Percentiles rank a stretch among this genome's conserved stretches.
These are phyloP conservation scores for Rhinichthys klamathensis DNA, from an alignment of 2,113 vertebrate genomes.

Conservation along the genomic window DNA sequence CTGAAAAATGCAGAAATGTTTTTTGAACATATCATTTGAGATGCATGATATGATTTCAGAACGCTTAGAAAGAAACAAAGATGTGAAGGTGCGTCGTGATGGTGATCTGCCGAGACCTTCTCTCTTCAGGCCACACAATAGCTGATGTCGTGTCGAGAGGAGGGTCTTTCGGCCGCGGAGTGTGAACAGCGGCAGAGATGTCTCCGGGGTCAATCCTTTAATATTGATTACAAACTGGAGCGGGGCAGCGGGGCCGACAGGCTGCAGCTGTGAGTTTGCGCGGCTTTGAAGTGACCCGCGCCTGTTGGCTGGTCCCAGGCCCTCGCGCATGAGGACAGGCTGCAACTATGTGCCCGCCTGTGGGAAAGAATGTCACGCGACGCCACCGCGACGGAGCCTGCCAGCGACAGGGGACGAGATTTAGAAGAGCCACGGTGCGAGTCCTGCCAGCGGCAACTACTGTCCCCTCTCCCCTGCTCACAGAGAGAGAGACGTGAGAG, in stretches of 20 bases:
- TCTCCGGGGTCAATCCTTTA: constrained; percentile 86
- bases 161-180: constrained; percentile 70
- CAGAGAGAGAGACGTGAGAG: constrained; percentile 8
- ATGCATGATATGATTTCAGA: neutral
- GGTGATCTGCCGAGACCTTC: neutral
- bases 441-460: constrained; percentile 43
- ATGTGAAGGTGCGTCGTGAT: too few species aligned
- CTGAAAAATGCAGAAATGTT: neutral
- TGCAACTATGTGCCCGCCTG: constrained; percentile 84
- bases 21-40: neutral
- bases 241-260: constrained; percentile 81
- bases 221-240: constrained; percentile 88
- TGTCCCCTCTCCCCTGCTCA: constrained; percentile 28
- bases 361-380: constrained; percentile 86
- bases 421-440: constrained; percentile 60
- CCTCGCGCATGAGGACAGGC: constrained; percentile 82
- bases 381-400: constrained; percentile 81
- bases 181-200: constrained; percentile 86
- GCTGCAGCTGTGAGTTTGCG: constrained; percentile 81
- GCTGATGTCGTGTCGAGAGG: constrained; percentile 74
- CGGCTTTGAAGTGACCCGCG: constrained; percentile 82
- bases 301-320: constrained; percentile 79
- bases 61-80: neutral
- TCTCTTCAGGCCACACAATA: constrained; percentile 64
- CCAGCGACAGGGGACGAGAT: constrained; percentile 62